Evolutionary conservation across 1,140 invertebrate species (phyloP), one percentile per base, ranked within the genome.

Genomic region (Drosophila kanapiae): DNA sequence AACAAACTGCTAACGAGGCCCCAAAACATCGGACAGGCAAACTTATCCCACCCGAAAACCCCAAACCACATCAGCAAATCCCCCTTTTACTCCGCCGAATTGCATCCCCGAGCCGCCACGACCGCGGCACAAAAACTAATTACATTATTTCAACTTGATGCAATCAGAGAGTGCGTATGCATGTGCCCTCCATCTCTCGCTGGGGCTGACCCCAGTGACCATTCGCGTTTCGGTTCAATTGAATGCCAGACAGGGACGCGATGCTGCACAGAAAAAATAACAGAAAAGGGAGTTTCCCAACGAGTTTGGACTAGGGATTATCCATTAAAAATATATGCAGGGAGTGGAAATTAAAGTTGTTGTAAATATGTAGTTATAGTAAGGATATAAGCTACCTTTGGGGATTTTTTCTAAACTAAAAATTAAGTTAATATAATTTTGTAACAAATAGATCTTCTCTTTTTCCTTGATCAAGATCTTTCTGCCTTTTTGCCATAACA

Each of bases 111-210:
- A 51, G 29, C 48, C 48, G 29, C 48, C 48, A 51, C 51, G 76
- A 83, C 80, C 83, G 58, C 80, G 48, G 72, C 77, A 67, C 85
- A 84, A 87, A 87, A 87, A 87, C 84, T 87, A 87, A 87, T 87
- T 87, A 88, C 84, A 88, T 87, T 87, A 88, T 87, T 88, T 80
- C 80, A 88, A 88, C 80, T 88, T 87, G 84, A 88, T 81, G 84
- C 84, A 87, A 87, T 87, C 84, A 88, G 80, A 74, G 84, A 80
- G 83, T 88, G 84, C 84, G 84, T 87, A 49, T 78, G 75, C 49
- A 45, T 77, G 51, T 45, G 49, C 27, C 45, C 27, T n/a, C 51
- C 33, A 45, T 37, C 35, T 47, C 29, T 47, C 16, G 9, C 45
- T 10, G 18, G 35, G 69, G 82, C 54, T 57, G 53, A 68, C 71